phyloP scores from a whole-genome alignment of 2,888 invertebrate genomes.

The Megaustenia siamemsis region DNA sequence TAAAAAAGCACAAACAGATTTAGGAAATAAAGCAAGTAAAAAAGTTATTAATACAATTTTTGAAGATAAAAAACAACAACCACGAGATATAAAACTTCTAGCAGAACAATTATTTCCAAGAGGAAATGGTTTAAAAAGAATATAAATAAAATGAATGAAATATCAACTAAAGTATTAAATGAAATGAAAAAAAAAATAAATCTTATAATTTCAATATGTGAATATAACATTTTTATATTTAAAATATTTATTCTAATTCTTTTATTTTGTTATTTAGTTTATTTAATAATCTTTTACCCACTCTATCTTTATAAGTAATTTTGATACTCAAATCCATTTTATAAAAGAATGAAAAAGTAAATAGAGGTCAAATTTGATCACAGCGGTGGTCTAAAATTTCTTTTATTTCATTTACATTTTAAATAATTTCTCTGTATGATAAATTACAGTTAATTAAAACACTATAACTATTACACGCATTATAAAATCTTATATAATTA shows the following conservation, averaged over 20 bases:
- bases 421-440: slow-evolving; percentile 18
- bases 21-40: slow-evolving; percentile 22
- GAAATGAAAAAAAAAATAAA: not conserved
- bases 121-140: too few species aligned
- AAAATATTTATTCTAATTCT: not conserved
- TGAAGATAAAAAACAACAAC: not conserved
- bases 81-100: not conserved
- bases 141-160: too few species aligned
- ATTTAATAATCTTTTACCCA: not conserved
- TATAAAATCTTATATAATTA: slow-evolving; percentile 17
- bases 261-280: not conserved
- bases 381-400: not conserved
- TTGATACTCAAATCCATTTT: not conserved
- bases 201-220: not conserved
- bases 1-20: not conserved
- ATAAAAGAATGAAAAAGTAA: not conserved
- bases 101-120: not conserved
- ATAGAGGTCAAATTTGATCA: not conserved
- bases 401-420: slow-evolving; percentile 13
- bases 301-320: not conserved
- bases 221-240: not conserved
- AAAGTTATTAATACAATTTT: not conserved
- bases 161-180: too few species aligned
- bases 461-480: not conserved
- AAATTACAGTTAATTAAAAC: not conserved